Evolutionary conservation across 1,140 invertebrate species (phyloP), one percentile per base, ranked within the genome.

Genomic region (Aphelinus certus): DNA sequence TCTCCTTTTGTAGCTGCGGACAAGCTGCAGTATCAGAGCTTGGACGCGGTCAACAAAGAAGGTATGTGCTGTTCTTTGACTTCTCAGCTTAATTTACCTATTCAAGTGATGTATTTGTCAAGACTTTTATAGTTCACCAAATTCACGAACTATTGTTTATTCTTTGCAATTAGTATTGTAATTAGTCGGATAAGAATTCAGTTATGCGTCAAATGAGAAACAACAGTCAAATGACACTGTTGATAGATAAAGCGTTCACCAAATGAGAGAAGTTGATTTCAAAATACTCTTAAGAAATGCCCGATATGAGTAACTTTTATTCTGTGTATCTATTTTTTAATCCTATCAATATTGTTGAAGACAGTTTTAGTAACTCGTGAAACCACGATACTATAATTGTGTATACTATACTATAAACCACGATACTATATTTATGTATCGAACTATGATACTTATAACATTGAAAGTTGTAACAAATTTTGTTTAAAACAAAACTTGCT

Each of bases 41-140:
- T 91, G 86, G 90, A 91, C 80, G 90, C 90, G 80, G 90, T 91
- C 82, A 89, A 90, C 81, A 89, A 89, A 77, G 84, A 90, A 91
- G 90, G 90, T 91, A 91, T 82, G 89, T 87, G 75, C 77, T 68
- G 73, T 78, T 77, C 46, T 7, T 26, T 63, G 45, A 5, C 49
- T 75, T 26, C 64, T 6, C 46, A 57, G 58, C 48, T 73, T 73
- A 10, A 7, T 55, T 71, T 53, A 45, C 26, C 26, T 26, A 26
- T 26, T 26, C 26, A 26, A 26, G 26, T 26, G 26, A 26, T 26
- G 26, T 26, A 26, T 26, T 26, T 26, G 26, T 26, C 26, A 26
- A 26, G 26, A 26, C 26, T 26, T 26, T 26, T 26, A 26, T 26
- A 26, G 26, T 26, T 26, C 26, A 26, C n/a, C 1, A 66, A 58